A percentile compares a stretch with the other conserved stretches of the same genome.
Evolutionary conservation across 1,140 invertebrate species (phyloP).

Genomic region (Homalodisca vitripennis): DNA sequence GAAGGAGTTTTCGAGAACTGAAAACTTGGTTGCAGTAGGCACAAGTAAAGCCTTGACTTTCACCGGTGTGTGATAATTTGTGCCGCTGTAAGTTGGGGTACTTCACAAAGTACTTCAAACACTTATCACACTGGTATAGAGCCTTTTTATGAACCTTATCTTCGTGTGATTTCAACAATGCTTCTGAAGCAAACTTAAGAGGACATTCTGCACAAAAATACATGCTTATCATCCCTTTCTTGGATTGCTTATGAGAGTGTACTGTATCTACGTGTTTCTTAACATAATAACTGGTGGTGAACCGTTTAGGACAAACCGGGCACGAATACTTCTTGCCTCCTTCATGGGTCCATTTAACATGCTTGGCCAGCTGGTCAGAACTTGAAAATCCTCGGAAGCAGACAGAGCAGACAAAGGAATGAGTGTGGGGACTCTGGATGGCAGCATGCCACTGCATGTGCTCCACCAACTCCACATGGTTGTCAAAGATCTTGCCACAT

Average conservation of each 20-base stretch:
- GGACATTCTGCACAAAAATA: neutral
- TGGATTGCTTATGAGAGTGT: neutral
- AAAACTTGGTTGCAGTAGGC: neutral
- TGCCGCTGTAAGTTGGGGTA: neutral
- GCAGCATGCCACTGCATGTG: neutral
- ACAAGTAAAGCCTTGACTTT: neutral
- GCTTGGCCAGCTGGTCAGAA: too few species aligned
- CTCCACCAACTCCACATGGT: neutral
- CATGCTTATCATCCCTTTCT: too few species aligned
- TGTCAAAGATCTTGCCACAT: neutral
- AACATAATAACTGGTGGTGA: neutral
- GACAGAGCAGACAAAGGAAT: neutral
- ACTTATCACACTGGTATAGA: conserved; percentile 2
- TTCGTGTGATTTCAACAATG: neutral
- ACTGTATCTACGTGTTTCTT: neutral
- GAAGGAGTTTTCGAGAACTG: neutral
- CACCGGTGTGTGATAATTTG: neutral
- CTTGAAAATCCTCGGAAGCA: neutral
- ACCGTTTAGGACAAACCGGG: neutral
- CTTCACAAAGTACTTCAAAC: conserved; percentile 5
- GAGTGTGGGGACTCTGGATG: neutral
- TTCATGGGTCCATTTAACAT: neutral
- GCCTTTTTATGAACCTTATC: neutral
- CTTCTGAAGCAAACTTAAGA: neutral
- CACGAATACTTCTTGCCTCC: neutral